These are phyloP conservation scores for Idaea straminata DNA, from an alignment of 2,888 invertebrate species.

Conservation along the genomic window DNA sequence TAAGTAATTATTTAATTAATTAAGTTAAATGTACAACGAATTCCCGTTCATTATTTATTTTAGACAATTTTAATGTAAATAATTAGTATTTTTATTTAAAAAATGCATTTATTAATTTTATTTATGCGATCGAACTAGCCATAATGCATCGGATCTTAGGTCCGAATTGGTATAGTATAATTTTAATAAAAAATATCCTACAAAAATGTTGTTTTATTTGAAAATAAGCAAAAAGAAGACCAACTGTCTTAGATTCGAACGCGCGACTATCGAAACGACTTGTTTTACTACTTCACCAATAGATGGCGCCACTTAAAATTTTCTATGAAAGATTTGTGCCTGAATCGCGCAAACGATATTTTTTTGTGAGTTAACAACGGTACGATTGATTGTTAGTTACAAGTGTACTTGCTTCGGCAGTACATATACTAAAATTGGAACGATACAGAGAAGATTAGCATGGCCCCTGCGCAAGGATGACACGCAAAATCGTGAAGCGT, in stretches of 20 bases:
- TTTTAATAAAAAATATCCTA: not conserved
- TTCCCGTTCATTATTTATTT: slow-evolving; percentile 44
- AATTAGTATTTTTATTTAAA: slow-evolving; percentile 25
- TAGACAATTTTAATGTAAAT: slow-evolving; percentile 48
- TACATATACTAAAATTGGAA: too few species aligned
- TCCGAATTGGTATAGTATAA: slow-evolving; percentile 12
- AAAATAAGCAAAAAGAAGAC: not conserved
- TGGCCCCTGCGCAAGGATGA: too few species aligned
- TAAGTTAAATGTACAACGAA: slow-evolving; percentile 24
- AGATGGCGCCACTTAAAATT: not conserved
- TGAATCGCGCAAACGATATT: not conserved
- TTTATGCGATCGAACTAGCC: slow-evolving; percentile 49
- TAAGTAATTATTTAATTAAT: slow-evolving; percentile 8
- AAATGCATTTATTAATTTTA: slow-evolving; percentile 65
- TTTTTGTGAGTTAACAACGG: not conserved
- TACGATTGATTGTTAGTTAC: too few species aligned
- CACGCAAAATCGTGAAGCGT: too few species aligned
- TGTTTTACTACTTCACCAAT: not conserved
- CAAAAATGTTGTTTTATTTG: not conserved
- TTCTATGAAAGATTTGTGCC: not conserved
- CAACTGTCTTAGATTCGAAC: not conserved
- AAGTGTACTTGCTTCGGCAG: too few species aligned
- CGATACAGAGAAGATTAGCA: too few species aligned
- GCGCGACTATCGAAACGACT: not conserved
- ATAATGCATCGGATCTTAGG: slow-evolving; percentile 38